Conservation (phyloP, 2,113 vertebrate species). For the Hippocampus zosterae region DNA sequence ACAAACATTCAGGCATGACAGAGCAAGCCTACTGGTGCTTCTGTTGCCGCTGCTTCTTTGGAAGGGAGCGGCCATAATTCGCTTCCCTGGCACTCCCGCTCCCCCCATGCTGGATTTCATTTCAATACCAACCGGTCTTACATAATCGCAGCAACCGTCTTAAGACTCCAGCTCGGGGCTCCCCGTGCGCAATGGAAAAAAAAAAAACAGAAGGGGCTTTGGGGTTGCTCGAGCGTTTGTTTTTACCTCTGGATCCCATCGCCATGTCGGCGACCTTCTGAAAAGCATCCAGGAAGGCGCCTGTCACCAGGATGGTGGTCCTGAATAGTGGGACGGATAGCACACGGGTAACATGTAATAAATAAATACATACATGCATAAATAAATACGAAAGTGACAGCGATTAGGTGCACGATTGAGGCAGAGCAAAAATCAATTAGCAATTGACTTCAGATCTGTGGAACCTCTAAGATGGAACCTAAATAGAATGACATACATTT, state of each 20-base stretch:
- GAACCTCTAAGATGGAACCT: too few species aligned
- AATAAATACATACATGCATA: neutral
- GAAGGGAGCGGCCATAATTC: constrained; percentile 36
- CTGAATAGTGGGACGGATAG: constrained; percentile 52
- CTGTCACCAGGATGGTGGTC: constrained; percentile 75
- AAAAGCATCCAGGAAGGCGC: constrained; percentile 80
- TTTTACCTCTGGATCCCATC: constrained; percentile 76
- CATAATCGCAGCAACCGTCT: constrained; percentile 31
- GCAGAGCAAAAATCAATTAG: too few species aligned
- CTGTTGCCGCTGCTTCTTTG: neutral
- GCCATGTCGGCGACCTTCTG: constrained; percentile 83
- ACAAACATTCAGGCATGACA: constrained; percentile 16
- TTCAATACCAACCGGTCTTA: constrained; percentile 39
- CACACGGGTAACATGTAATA: neutral
- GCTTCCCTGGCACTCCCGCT: constrained; percentile 13
- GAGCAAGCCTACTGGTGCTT: constrained; percentile 21
- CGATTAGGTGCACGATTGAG: too few species aligned
- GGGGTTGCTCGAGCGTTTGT: neutral
- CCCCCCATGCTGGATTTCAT: constrained; percentile 19
- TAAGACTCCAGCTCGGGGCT: neutral
- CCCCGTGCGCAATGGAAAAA: neutral
- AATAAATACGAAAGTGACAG: neutral
- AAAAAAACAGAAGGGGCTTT: neutral
- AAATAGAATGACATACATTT: too few species aligned
- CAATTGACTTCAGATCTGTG: too few species aligned